Conservation (phyloP, 2,113 vertebrate species). For the Cinclus cinclus region DNA sequence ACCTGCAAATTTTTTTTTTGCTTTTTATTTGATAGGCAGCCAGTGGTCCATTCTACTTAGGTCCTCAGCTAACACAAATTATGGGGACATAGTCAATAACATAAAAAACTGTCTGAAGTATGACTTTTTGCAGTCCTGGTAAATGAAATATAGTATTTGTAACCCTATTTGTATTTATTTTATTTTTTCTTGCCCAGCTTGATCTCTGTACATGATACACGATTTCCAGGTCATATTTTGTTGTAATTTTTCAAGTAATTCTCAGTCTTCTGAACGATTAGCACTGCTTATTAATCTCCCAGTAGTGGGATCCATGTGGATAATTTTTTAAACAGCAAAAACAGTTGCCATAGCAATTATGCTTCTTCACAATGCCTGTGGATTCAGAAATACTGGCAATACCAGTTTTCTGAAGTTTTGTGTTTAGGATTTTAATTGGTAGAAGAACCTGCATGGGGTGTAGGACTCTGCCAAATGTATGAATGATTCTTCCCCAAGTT, state of each 20-base stretch:
- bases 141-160: background rate
- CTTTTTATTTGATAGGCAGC: background rate
- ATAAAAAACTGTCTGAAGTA: background rate
- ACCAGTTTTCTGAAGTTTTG: background rate
- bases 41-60: background rate
- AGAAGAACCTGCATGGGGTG: background rate
- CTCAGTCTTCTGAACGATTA: constrained; percentile 9
- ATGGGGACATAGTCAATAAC: background rate
- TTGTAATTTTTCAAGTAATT: constrained; percentile 22
- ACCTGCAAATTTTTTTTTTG: background rate
- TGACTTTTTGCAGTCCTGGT: background rate
- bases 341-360: background rate
- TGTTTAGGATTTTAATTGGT: background rate
- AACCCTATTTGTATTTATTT: background rate
- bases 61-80: background rate
- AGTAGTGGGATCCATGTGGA: background rate
- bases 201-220: background rate
- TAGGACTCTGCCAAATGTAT: background rate
- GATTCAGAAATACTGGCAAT: background rate
- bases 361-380: background rate
- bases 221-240: background rate
- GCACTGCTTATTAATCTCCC: constrained; percentile 1
- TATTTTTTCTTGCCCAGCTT: background rate
- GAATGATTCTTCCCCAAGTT: background rate
- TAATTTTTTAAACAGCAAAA: constrained; percentile 18